Conservation (phyloP, 2,888 invertebrate species). For the Pammene fasciana region DNA sequence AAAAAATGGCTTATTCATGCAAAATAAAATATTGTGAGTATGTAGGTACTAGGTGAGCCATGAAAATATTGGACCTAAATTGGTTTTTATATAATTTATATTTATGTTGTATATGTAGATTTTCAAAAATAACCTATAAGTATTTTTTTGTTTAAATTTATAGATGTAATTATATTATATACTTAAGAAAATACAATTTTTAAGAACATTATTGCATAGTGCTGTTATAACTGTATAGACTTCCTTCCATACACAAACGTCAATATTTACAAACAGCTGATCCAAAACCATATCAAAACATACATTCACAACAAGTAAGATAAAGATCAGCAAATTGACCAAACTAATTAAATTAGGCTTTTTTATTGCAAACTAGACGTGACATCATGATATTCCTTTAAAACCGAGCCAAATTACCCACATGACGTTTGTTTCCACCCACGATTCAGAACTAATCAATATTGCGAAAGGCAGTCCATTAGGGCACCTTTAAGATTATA, state of each 20-base stretch:
- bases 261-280: constrained; percentile 42
- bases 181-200: no score
- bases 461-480: constrained; percentile 43
- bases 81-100: no score
- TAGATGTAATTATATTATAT: no score
- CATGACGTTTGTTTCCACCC: constrained; percentile 51
- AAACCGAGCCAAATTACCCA: constrained; percentile 37
- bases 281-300: constrained; percentile 6
- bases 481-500: constrained; percentile 24
- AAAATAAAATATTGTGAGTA: no score
- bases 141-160: no score
- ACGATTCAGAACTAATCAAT: constrained; percentile 52
- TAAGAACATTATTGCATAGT: no score
- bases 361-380: constrained; percentile 24
- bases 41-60: no score
- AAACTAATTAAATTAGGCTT: constrained; percentile 6
- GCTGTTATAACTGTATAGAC: no score
- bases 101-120: no score
- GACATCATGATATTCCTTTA: constrained; percentile 36
- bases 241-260: constrained; percentile 26
- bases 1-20: no score
- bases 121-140: no score
- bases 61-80: no score
- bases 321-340: background rate
- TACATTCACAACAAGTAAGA: background rate